A percentile compares a stretch with the other conserved stretches of the same genome.
phyloP scores from a whole-genome alignment of 2,797 vertebrate genomes.

The Alosa sapidissima region DNA sequence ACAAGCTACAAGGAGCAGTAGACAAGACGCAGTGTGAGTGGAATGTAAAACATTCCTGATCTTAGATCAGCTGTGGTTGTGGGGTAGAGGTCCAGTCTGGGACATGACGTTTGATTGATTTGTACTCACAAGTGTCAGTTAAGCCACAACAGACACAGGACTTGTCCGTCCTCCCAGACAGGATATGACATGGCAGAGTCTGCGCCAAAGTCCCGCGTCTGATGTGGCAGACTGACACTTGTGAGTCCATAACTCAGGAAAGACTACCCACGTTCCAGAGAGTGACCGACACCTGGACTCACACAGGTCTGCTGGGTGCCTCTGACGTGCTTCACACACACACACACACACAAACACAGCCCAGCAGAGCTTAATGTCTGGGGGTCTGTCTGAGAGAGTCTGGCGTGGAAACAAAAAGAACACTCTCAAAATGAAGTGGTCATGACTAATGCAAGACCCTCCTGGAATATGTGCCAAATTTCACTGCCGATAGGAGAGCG shows the following conservation, averaged over 20 bases:
- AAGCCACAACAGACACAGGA: too few species aligned
- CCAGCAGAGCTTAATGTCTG: background rate
- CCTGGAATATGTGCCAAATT: background rate
- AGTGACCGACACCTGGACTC: background rate
- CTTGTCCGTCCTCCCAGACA: background rate
- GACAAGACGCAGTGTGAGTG: background rate
- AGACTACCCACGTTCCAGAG: background rate
- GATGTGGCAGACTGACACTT: background rate
- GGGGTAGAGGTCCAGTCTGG: background rate
- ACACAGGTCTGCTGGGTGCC: background rate
- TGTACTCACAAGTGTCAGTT: background rate
- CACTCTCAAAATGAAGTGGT: background rate
- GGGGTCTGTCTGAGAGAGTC: background rate
- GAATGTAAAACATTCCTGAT: background rate
- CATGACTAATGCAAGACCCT: background rate
- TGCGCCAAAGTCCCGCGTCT: background rate
- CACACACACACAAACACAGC: background rate
- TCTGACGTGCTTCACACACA: background rate
- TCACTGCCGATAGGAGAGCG: background rate
- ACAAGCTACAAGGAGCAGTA: background rate
- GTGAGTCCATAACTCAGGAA: background rate
- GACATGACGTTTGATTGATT: background rate
- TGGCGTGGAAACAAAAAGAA: conserved; percentile 1
- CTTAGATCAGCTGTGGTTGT: background rate
- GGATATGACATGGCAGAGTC: background rate